These are phyloP conservation scores for Trichonephila inaurata DNA, from an alignment of 1,140 invertebrate genomes.

Conservation along the genomic window DNA sequence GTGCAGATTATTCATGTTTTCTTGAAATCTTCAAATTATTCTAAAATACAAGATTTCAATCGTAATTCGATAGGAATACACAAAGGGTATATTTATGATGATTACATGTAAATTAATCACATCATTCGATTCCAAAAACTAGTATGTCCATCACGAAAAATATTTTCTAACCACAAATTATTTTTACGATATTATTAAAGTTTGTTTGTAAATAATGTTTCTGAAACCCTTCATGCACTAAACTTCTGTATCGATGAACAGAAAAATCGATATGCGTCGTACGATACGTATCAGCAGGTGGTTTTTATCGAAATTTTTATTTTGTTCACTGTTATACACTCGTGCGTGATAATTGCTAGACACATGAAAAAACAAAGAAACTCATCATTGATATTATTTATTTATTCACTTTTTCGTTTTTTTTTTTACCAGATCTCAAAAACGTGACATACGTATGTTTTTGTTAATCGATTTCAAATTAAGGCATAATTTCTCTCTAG, in stretches of 20 bases:
- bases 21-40: not conserved
- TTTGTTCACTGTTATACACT: not conserved
- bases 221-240: not conserved
- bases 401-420: not conserved
- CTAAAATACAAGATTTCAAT: not conserved
- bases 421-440: not conserved
- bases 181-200: not conserved
- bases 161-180: not conserved
- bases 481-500: not conserved
- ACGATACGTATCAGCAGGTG: constrained; percentile 16
- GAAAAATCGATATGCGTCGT: constrained; percentile 19
- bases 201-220: constrained; percentile 30
- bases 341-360: not conserved
- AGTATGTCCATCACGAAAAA: not conserved
- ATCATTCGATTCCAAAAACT: not conserved
- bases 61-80: not conserved
- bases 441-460: not conserved
- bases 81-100: not conserved
- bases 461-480: constrained; percentile 7
- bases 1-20: not conserved
- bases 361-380: not conserved
- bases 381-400: not conserved
- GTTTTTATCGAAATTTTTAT: not conserved
- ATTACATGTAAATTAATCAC: not conserved
- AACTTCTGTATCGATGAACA: not conserved